Evolutionary conservation across 2,888 invertebrate species (phyloP).

Genomic region (Ophion ventricosus): DNA sequence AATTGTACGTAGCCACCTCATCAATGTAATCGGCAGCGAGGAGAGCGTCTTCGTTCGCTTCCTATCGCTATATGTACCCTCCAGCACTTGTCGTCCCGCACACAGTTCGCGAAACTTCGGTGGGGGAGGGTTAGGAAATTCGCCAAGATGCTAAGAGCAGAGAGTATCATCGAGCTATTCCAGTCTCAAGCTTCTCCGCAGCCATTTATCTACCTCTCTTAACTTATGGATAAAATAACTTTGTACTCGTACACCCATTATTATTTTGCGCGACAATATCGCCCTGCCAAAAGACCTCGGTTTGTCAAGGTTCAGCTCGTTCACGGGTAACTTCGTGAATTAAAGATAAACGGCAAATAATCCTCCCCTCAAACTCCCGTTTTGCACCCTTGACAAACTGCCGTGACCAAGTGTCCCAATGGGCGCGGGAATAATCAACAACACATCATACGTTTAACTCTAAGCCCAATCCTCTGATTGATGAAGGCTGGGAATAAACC

Average conservation of each 20-base stretch:
- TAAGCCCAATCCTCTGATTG: no score
- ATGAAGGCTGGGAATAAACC: no score
- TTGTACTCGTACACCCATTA: slow-evolving; percentile 16
- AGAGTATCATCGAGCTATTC: slow-evolving; percentile 45
- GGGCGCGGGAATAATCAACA: no score
- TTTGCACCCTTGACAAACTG: no score
- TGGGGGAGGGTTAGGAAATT: slow-evolving; percentile 48
- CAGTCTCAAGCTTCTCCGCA: slow-evolving; percentile 12
- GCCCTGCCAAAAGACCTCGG: slow-evolving; percentile 26
- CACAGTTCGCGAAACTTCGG: slow-evolving; percentile 49
- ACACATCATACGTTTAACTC: no score
- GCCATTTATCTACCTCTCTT: background rate
- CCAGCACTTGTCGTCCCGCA: slow-evolving; percentile 33
- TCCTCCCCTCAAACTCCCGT: background rate
- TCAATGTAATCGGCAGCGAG: slow-evolving; percentile 63
- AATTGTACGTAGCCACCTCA: slow-evolving; percentile 57
- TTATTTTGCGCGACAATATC: slow-evolving; percentile 52
- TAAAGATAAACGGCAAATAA: background rate
- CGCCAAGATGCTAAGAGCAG: slow-evolving; percentile 53
- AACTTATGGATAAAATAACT: slow-evolving; percentile 41
- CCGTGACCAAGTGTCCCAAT: no score
- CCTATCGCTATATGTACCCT: slow-evolving; percentile 24
- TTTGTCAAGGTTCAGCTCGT: slow-evolving; percentile 40
- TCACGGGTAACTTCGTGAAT: no score
- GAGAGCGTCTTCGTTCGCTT: slow-evolving; percentile 2